Evolutionary conservation across 30 jellyfish, hydroid and myxozoan species (phyloP).

Genomic region (Aurelia sp.): DNA sequence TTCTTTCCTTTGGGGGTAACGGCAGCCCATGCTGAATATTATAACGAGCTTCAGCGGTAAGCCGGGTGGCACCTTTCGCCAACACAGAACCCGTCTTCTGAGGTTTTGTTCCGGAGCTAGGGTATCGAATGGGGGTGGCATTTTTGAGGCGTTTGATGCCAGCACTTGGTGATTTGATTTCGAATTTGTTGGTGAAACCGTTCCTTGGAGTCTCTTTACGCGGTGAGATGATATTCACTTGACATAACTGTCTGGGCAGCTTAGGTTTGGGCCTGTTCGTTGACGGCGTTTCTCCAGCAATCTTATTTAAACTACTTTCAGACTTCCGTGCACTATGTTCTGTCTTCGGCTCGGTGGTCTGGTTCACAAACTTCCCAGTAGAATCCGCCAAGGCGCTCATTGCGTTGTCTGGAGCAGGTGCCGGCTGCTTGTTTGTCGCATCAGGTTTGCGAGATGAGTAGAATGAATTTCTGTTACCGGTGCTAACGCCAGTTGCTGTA

Average conservation of each 20-base stretch:
- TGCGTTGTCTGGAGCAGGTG: neutral
- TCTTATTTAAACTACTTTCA: neutral
- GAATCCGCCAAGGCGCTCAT: neutral
- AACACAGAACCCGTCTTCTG: neutral
- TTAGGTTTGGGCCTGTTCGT: conserved; percentile 45
- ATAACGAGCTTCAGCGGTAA: conserved; percentile 43
- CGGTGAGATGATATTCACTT: conserved; percentile 46
- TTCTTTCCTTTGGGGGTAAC: conserved; percentile 34
- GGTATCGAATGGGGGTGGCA: conserved; percentile 1
- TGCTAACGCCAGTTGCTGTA: neutral
- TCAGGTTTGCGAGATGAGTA: neutral
- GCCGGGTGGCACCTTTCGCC: conserved; percentile 9
- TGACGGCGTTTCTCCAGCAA: neutral
- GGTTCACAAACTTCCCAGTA: conserved; percentile 4
- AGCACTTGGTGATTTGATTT: conserved; percentile 9
- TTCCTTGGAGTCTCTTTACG: neutral
- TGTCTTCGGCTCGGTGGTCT: neutral
- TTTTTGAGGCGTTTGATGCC: neutral
- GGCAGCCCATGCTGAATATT: conserved; percentile 45
- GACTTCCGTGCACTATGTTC: neutral
- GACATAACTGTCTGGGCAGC: conserved; percentile 44
- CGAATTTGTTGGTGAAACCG: neutral
- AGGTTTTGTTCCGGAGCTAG: neutral
- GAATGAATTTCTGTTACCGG: neutral
- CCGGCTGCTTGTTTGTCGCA: neutral